Base-by-base conservation (phyloP, 2,113 vertebrate genomes). In the Eulacestoma nigropectus region DNA sequence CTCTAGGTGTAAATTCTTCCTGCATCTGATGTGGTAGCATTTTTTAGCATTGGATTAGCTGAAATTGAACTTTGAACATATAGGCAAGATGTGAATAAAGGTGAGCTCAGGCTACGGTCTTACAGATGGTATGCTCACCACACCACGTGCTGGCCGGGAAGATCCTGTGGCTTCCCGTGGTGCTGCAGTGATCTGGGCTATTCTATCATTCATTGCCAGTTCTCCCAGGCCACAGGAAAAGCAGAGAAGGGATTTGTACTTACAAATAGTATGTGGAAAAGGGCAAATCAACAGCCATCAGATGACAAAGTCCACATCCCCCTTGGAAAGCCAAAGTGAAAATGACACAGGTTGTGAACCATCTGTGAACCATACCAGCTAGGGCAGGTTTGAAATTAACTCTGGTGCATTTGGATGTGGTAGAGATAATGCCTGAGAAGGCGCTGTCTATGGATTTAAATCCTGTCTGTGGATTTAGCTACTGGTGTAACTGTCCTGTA, bases 361-460 rank as follows among this genome's bases (percentile, higher is more conserved):
- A 52, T 15, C 50, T 7, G 7, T 72, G 14, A 67, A 11, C n/a
- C n/a, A 67, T 3, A 1, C 9, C 46, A 88, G 46, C 22, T 29
- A 35, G 50, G 2, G 1, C 37, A 39, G 42, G 46, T 49, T 65
- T 84, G 64, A 53, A 52, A 75, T 75, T 17, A 68, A n/a, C 62
- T 79, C 16, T 1, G 3, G 21, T 50, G 60, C 53, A 27, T 21
- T 72, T 64, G 39, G 15, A 64, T 17, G 11, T 30, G n/a, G 47
- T 5, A 39, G 52, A 47, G n/a, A 53, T 3, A 78, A 77, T 5
- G 39, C 33, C 47, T 0, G 0, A 46, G 42, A 9, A 53, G 56
- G 18, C 81, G 11, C 46, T 39, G 39, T 39, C 39, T 39, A 39
- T 39, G 39, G 39, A 39, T 39, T 39, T 39, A 39, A 39, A 39